phyloP scores from a whole-genome alignment of 1,140 invertebrate genomes.

The Coptotermes formosanus region DNA sequence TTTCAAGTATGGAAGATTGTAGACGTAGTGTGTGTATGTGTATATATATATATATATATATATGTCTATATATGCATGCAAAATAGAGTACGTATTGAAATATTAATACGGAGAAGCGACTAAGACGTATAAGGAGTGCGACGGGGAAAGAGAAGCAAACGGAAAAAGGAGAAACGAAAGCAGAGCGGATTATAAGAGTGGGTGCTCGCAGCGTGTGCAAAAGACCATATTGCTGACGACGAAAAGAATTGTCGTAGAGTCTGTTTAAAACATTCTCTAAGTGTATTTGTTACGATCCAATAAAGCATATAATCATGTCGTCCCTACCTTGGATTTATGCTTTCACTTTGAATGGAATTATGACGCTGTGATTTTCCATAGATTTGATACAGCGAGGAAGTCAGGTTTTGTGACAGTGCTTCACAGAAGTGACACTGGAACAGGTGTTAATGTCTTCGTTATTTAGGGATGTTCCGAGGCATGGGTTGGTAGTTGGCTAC shows the following conservation, averaged over 20 bases:
- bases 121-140: not conserved
- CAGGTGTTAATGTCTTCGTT: too few species aligned
- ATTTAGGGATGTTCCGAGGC: too few species aligned
- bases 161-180: not conserved
- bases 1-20: not conserved
- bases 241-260: not conserved
- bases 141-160: not conserved
- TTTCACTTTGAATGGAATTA: too few species aligned
- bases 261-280: not conserved
- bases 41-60: too few species aligned
- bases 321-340: too few species aligned
- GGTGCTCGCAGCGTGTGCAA: not conserved
- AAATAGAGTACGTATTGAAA: not conserved
- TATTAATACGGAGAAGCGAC: conserved; percentile 1
- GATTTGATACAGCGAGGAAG: too few species aligned
- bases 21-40: not conserved
- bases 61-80: not conserved
- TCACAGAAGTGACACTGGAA: too few species aligned
- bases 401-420: too few species aligned
- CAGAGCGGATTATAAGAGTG: not conserved
- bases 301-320: not conserved
- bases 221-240: not conserved
- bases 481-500: too few species aligned
- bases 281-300: not conserved
- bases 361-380: too few species aligned